phyloP scores from a whole-genome alignment of 2,113 vertebrate genomes.

The Copsychus sechellarum region DNA sequence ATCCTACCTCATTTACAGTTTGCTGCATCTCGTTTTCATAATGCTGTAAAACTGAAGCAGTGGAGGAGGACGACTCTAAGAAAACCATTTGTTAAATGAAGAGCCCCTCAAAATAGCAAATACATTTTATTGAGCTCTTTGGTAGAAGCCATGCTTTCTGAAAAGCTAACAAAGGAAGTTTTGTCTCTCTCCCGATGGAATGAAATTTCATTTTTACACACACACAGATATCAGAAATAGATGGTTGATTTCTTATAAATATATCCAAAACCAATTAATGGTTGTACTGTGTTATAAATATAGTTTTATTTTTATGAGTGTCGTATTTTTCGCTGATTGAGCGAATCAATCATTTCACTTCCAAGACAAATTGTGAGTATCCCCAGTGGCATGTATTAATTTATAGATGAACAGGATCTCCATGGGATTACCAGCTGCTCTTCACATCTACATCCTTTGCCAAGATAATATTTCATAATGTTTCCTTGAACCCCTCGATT shows the following conservation, averaged over 20 bases:
- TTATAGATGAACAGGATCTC: conserved; percentile 31
- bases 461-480: conserved; percentile 9
- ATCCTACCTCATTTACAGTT: not conserved
- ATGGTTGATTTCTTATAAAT: not conserved
- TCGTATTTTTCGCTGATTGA: not conserved
- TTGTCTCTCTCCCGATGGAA: not conserved
- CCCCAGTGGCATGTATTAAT: not conserved
- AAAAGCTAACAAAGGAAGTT: conserved; percentile 1
- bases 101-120: not conserved
- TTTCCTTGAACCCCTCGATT: conserved; percentile 19
- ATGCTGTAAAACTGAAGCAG: not conserved
- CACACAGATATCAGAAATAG: not conserved
- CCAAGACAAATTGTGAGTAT: conserved; percentile 21
- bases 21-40: conserved; percentile 35
- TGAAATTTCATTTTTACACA: not conserved
- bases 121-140: not conserved
- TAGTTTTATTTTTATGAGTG: not conserved
- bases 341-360: not conserved
- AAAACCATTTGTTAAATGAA: conserved; percentile 6
- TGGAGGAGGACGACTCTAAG: not conserved
- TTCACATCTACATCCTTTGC: conserved; percentile 43
- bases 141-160: not conserved
- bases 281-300: not conserved
- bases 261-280: not conserved
- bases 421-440: conserved; percentile 50